Conservation (phyloP, 2,797 vertebrate species). For the Gallinago nigripennis region DNA sequence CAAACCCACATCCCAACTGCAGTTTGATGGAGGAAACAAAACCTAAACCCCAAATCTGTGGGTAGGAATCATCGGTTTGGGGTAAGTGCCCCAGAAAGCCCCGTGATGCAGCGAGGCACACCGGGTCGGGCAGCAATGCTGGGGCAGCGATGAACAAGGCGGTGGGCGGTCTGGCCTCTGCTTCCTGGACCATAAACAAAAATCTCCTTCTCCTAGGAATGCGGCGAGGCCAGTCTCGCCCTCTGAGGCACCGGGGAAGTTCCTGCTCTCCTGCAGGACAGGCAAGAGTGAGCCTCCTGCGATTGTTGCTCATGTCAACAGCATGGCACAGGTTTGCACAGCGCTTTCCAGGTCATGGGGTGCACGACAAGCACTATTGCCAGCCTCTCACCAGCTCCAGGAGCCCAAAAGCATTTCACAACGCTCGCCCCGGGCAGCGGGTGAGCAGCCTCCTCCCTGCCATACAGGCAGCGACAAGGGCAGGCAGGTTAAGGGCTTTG, state of each 20-base stretch:
- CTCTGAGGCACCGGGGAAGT: fast-evolving
- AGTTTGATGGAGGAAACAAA: background rate
- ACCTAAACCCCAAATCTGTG: background rate
- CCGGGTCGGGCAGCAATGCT: background rate
- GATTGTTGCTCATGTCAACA: fast-evolving
- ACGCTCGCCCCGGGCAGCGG: fast-evolving
- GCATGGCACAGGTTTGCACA: background rate
- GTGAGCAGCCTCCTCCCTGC: background rate
- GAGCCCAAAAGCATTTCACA: background rate
- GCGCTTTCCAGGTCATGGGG: background rate
- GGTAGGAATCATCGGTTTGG: background rate
- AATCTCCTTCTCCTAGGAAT: conserved; percentile 27
- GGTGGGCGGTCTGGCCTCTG: background rate
- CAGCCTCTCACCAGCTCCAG: background rate
- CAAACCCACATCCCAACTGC: background rate
- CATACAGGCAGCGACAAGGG: background rate
- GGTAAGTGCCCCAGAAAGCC: background rate
- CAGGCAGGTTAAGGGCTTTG: background rate
- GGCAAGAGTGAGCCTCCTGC: background rate
- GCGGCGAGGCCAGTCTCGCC: background rate
- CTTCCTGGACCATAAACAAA: background rate
- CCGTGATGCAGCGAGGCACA: fast-evolving
- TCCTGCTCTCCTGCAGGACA: background rate
- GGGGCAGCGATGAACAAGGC: background rate
- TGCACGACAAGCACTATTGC: background rate